These are phyloP conservation scores for Tigriopus japonicus DNA, from an alignment of 1,140 invertebrate species.

Conservation along the genomic window DNA sequence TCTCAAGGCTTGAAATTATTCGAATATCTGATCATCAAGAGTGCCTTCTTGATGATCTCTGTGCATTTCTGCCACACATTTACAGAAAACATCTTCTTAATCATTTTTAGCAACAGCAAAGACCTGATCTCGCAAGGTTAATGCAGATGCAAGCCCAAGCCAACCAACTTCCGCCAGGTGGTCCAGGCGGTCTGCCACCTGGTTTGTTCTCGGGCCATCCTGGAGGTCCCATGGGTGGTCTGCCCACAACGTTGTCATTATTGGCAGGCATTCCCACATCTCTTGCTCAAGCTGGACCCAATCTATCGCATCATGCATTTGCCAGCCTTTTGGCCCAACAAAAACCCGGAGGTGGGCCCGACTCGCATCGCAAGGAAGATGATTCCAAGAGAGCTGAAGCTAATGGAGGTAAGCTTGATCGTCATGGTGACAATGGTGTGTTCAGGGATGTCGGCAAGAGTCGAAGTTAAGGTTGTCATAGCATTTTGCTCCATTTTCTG, in stretches of 20 bases:
- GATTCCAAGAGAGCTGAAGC: neutral
- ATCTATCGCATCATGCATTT: neutral
- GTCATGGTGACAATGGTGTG: too few species aligned
- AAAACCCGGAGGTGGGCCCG: neutral
- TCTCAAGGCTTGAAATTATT: too few species aligned
- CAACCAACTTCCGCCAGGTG: neutral
- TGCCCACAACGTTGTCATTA: neutral
- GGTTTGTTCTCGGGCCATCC: neutral
- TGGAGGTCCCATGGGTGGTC: neutral
- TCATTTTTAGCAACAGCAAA: conserved; percentile 3
- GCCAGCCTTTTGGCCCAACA: neutral
- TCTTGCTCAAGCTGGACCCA: neutral
- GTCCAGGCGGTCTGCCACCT: conserved; percentile 6
- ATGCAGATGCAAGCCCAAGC: conserved; percentile 13
- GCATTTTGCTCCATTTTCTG: too few species aligned
- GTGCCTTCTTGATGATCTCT: too few species aligned
- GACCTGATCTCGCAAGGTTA: conserved; percentile 7
- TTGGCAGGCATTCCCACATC: neutral
- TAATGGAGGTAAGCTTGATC: neutral
- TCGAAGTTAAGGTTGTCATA: too few species aligned
- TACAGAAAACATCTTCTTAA: too few species aligned
- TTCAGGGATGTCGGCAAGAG: too few species aligned
- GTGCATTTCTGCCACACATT: too few species aligned
- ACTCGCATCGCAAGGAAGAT: neutral
- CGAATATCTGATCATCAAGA: too few species aligned